Conservation (phyloP, 2,888 invertebrate species). For the Acrocera orbiculus region DNA sequence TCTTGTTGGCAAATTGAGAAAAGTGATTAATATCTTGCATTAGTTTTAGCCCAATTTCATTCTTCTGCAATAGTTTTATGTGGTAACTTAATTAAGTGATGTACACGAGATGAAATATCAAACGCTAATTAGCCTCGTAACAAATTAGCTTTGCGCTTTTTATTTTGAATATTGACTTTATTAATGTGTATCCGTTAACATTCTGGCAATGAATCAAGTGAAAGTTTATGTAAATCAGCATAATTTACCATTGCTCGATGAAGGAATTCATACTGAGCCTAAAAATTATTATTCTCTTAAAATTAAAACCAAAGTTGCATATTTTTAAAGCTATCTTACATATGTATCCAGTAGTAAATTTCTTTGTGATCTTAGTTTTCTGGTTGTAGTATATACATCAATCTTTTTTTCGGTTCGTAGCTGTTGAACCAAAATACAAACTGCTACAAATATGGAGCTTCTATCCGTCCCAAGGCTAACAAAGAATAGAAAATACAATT, state of each 20-base stretch:
- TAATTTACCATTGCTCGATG: conserved; percentile 83
- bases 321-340: conserved; percentile 19
- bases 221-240: conserved; percentile 65
- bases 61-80: too few relatives aligned
- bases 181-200: too few relatives aligned
- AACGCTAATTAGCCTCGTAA: too few relatives aligned
- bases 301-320: background rate
- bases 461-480: conserved; percentile 65
- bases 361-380: conserved; percentile 71
- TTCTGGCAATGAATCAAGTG: conserved; percentile 20
- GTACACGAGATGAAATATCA: too few relatives aligned
- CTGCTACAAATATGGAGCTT: conserved; percentile 76
- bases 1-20: too few relatives aligned
- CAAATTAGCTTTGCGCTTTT: too few relatives aligned
- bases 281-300: conserved; percentile 21
- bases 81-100: too few relatives aligned
- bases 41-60: too few relatives aligned
- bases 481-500: too few relatives aligned
- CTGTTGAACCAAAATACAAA: conserved; percentile 72
- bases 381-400: conserved; percentile 67
- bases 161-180: too few relatives aligned
- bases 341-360: conserved; percentile 63
- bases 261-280: conserved; percentile 86
- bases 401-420: conserved; percentile 67
- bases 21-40: too few relatives aligned